phyloP scores from a whole-genome alignment of 2,113 vertebrate species.

The Chunga burmeisteri region DNA sequence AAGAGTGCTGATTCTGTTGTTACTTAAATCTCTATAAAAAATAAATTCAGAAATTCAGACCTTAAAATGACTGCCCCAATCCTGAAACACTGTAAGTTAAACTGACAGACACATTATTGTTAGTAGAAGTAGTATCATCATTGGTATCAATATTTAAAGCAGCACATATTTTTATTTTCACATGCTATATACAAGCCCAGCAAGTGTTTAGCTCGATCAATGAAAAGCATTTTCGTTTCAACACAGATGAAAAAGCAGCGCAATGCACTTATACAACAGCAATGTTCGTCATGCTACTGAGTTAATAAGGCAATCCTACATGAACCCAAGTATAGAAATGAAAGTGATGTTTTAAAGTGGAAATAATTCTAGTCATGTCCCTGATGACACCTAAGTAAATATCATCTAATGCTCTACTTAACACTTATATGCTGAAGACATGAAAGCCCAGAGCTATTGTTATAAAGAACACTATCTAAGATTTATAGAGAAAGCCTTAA shows the following conservation, averaged over 20 bases:
- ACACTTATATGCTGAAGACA: not conserved
- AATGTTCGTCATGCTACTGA: slow-evolving; percentile 29
- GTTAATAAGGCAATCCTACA: slow-evolving; percentile 1
- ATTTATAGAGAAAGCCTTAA: not conserved
- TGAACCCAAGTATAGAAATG: not conserved
- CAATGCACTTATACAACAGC: not conserved
- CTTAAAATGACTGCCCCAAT: not conserved
- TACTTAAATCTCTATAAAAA: slow-evolving; percentile 97
- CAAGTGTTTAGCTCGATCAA: not conserved
- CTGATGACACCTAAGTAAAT: slow-evolving; percentile 7
- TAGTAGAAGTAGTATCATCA: not conserved
- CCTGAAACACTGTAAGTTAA: slow-evolving; percentile 9
- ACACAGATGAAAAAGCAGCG: not conserved
- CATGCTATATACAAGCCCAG: not conserved
- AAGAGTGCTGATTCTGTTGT: slow-evolving; percentile 99
- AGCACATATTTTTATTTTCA: not conserved
- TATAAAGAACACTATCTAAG: not conserved
- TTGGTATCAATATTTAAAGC: not conserved
- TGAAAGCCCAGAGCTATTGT: not conserved
- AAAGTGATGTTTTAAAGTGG: not conserved
- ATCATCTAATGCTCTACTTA: not conserved
- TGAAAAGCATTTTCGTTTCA: slow-evolving; percentile 19
- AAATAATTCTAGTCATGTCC: not conserved
- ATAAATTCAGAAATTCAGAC: slow-evolving; percentile 62
- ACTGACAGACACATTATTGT: slow-evolving; percentile 7